These are phyloP conservation scores for Sthenelais limicola DNA, from an alignment of 2,888 invertebrate species.

Conservation along the genomic window DNA sequence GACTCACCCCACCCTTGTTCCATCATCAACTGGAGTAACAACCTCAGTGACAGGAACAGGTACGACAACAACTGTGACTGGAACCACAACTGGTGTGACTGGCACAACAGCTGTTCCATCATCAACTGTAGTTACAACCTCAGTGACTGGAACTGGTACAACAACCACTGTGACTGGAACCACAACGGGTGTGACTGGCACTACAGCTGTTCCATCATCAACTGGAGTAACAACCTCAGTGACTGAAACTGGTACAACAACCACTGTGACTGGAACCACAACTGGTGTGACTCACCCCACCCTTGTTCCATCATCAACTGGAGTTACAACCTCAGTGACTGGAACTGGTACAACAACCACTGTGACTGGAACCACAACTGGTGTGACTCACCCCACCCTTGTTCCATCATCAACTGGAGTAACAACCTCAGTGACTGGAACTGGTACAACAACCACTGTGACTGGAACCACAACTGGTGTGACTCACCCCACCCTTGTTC, in stretches of 20 bases:
- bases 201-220: neutral
- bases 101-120: neutral
- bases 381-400: neutral
- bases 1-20: neutral
- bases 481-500: neutral
- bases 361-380: no score
- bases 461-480: neutral
- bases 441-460: neutral
- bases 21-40: neutral
- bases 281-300: neutral
- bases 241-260: neutral
- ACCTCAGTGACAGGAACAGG: neutral
- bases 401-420: neutral
- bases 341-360: neutral
- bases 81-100: neutral
- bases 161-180: neutral
- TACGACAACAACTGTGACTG: no score
- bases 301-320: neutral
- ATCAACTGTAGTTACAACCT: neutral
- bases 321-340: neutral
- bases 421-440: neutral
- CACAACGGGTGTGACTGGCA: neutral
- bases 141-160: neutral
- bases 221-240: neutral
- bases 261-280: neutral